Base-by-base conservation (phyloP, 2,113 vertebrate species). In the Lethenteron reissneri region DNA sequence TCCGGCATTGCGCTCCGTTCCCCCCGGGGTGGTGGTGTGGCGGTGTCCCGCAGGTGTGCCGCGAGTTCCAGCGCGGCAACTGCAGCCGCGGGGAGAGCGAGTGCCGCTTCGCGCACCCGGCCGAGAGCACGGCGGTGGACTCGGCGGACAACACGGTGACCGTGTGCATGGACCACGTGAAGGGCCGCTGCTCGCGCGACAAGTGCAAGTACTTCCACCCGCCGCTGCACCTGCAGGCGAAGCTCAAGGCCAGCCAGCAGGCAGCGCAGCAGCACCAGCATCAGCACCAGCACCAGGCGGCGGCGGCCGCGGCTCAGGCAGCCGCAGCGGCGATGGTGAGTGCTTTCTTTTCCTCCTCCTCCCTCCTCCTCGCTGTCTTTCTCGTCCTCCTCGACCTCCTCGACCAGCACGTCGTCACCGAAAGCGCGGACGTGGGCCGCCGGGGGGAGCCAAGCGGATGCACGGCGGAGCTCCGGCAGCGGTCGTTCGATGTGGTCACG, bases 141-240 rank as follows among this genome's bases (percentile, higher is more conserved):
- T 84, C 85, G 77, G 88, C 85, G n/a, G 92, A 97, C 79, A 97
- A 97, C 78, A 92, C 89, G 1, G 94, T 97, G 78, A 95, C 91
- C 12, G 84, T 97, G 76, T 97, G 94, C 84, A 96, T 97, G 94
- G 94, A 97, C 85, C 95, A 90, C 82, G 91, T 97, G 80, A 97
- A 96, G 84, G 92, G 94, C 71, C 88, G 91, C 77, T 97, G 94
- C 82, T 84, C 84, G 77, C 80, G 94, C 74, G 94, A 97, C 84
- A 97, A 90, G 85, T 97, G 94, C 94, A 97, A 94, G 78, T 97
- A 97, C 80, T 97, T 97, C 81, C 94, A 97, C 78, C 92, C 94
- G 68, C 92, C 94, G 73, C 83, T 90, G 72, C 91, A 97, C 83
- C 80, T 97, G 84, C 94, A 97, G 85, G 92, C 92, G 82, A 87